Conservation (phyloP, 2,113 vertebrate genomes). For the Tragelaphus imberbis region DNA sequence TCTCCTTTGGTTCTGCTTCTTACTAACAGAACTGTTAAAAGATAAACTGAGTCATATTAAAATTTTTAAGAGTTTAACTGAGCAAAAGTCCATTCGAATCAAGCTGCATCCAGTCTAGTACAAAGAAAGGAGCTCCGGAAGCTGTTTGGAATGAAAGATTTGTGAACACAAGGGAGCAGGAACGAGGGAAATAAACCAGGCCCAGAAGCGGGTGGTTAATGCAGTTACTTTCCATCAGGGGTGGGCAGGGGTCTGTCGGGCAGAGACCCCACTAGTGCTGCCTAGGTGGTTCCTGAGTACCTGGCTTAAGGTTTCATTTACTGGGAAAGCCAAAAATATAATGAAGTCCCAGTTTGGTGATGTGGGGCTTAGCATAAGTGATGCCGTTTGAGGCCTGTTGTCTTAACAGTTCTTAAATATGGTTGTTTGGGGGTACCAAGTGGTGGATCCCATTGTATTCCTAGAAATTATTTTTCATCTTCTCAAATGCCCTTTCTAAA, state of each 20-base stretch:
- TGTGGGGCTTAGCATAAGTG: background rate
- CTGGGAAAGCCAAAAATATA: background rate
- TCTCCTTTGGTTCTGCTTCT: background rate
- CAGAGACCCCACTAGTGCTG: too few relatives aligned
- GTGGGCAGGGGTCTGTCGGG: background rate
- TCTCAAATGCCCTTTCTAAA: constrained; percentile 35
- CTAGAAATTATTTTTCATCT: constrained; percentile 55
- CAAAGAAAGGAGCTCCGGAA: background rate
- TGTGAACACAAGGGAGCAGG: background rate
- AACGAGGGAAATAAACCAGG: background rate
- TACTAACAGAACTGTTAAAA: background rate
- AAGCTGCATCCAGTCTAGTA: background rate
- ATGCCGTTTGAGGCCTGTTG: background rate
- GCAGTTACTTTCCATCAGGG: background rate
- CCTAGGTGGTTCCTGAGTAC: background rate
- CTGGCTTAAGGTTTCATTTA: background rate
- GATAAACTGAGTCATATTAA: background rate
- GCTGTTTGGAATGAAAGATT: background rate
- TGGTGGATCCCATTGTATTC: background rate
- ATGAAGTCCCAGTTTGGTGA: background rate
- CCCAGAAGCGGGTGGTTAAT: background rate
- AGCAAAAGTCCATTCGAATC: background rate
- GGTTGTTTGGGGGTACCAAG: background rate
- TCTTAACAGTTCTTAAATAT: constrained; percentile 7
- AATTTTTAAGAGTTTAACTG: background rate